A percentile compares a stretch with the other conserved stretches of the same genome.
Evolutionary conservation across 2,113 vertebrate species (phyloP).

Genomic region (Platichthys flesus): DNA sequence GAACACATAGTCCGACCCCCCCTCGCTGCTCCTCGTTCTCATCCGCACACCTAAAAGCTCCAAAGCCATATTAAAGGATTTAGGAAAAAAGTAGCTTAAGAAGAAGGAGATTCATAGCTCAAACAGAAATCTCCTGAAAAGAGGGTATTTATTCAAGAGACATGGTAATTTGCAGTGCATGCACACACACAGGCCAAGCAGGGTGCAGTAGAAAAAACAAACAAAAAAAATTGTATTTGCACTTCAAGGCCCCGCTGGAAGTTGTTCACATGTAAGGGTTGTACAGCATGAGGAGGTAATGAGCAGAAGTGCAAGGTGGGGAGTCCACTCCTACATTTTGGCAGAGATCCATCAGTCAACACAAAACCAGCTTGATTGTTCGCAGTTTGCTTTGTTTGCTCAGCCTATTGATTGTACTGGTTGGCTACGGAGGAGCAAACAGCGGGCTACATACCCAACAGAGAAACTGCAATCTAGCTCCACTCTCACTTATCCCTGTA

Average conservation of each 20-base stretch:
- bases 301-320: conserved; percentile 54
- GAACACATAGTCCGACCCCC: conserved; percentile 16
- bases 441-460: conserved; percentile 37
- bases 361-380: conserved; percentile 25
- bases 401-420: conserved; percentile 39
- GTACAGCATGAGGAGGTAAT: conserved; percentile 52
- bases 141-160: conserved; percentile 28
- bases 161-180: conserved; percentile 28
- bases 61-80: conserved; percentile 63
- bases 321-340: conserved; percentile 48
- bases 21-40: conserved; percentile 7
- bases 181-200: conserved; percentile 7
- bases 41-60: conserved; percentile 52
- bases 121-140: conserved; percentile 38
- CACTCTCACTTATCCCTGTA: conserved; percentile 6
- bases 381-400: conserved; percentile 54
- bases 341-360: conserved; percentile 57
- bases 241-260: conserved; percentile 51
- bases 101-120: conserved; percentile 44
- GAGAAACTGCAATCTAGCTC: conserved; percentile 18
- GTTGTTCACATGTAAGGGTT: conserved; percentile 43
- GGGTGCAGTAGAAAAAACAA: not conserved
- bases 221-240: conserved; percentile 14
- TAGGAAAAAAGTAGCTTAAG: conserved; percentile 69
- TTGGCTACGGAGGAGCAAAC: conserved; percentile 37